These are phyloP conservation scores for Drosophila affinis DNA, from an alignment of 2,888 invertebrate species.

Conservation along the genomic window DNA sequence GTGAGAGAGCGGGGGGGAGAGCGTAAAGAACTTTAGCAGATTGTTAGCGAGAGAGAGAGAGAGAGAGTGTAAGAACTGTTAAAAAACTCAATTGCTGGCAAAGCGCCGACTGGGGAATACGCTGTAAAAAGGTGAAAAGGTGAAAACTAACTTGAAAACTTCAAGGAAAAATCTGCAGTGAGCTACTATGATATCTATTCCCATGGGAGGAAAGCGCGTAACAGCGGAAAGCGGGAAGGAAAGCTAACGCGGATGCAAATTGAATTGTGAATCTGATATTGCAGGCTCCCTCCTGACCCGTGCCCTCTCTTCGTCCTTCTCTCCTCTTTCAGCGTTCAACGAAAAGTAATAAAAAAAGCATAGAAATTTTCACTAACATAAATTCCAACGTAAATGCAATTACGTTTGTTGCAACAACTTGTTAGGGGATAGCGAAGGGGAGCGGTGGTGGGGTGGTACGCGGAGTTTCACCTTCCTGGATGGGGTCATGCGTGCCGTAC, in stretches of 20 bases:
- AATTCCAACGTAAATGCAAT: constrained; percentile 72
- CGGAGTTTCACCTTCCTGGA: constrained; percentile 1
- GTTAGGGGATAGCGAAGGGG: neutral
- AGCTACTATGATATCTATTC: neutral
- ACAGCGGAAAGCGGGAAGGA: neutral
- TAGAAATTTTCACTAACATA: constrained; percentile 56
- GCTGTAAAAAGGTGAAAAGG: neutral
- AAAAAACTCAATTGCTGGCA: constrained; percentile 14
- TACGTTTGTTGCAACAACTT: constrained; percentile 62
- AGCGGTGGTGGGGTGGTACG: neutral
- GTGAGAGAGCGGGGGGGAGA: neutral
- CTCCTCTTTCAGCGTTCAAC: neutral
- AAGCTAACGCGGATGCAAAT: neutral
- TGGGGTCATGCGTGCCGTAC: constrained; percentile 13
- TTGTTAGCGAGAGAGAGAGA: constrained; percentile 53
- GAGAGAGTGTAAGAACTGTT: constrained; percentile 22
- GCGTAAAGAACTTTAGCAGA: constrained; percentile 61
- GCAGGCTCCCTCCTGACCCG: neutral
- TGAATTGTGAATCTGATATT: constrained; percentile 1
- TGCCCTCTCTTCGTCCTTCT: neutral
- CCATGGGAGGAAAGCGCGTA: too few species aligned
- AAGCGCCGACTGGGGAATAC: neutral
- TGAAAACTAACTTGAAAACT: neutral
- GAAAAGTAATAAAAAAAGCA: constrained; percentile 36
- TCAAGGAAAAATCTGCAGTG: neutral